Conservation (phyloP, 2,113 vertebrate genomes). For the Pholis gunnellus region DNA sequence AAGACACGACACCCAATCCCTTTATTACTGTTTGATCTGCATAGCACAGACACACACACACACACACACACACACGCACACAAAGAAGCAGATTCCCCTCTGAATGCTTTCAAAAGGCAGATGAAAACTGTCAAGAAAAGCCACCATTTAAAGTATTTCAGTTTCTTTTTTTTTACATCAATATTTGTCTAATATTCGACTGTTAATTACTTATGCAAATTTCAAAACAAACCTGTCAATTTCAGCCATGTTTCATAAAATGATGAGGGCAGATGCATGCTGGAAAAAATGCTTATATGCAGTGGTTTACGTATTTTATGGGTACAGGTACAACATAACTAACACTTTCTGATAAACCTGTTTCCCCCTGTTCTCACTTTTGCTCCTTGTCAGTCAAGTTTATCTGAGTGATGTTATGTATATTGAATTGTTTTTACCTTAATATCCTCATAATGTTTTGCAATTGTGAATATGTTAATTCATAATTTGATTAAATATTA, state of each 20-base stretch:
- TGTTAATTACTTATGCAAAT: not conserved
- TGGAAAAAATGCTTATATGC: not conserved
- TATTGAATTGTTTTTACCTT: not conserved
- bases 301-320: not conserved
- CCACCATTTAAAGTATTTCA: too few species aligned
- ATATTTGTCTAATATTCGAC: not conserved
- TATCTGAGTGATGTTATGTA: not conserved
- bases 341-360: not conserved
- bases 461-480: not conserved
- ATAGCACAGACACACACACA: constrained; percentile 18
- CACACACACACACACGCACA: not conserved
- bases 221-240: not conserved
- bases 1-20: constrained; percentile 77
- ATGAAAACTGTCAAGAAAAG: not conserved
- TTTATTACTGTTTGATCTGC: constrained; percentile 72
- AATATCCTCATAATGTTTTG: not conserved
- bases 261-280: not conserved
- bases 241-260: not conserved
- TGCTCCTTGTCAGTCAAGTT: not conserved
- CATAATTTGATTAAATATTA: not conserved
- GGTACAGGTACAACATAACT: not conserved
- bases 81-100: not conserved
- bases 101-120: not conserved
- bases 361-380: not conserved
- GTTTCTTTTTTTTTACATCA: not conserved